These are phyloP conservation scores for Heloderma charlesbogerti DNA, from an alignment of 2,113 vertebrate genomes.

Conservation along the genomic window DNA sequence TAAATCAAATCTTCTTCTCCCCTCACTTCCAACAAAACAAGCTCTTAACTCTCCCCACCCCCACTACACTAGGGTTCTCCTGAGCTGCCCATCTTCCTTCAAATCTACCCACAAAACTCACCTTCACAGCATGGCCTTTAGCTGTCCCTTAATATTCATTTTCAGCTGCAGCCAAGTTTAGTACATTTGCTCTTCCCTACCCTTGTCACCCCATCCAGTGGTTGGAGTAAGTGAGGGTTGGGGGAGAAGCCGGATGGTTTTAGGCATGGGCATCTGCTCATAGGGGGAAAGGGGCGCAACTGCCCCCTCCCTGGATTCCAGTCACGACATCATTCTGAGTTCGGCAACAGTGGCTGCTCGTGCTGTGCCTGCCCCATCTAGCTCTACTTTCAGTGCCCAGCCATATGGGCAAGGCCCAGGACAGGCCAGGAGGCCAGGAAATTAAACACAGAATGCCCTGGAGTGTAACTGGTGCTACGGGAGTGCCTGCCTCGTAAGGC, in stretches of 20 bases:
- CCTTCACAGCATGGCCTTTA: not conserved
- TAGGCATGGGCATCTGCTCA: too few species aligned
- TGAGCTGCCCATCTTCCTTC: not conserved
- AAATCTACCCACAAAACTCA: not conserved
- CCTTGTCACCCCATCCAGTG: not conserved
- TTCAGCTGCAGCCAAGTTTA: not conserved
- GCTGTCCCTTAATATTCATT: not conserved
- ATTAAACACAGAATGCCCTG: too few species aligned
- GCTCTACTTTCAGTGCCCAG: too few species aligned
- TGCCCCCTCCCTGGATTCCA: too few species aligned
- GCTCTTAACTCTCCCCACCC: not conserved
- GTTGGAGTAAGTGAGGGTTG: not conserved
- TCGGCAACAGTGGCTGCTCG: too few species aligned
- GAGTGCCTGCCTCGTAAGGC: too few species aligned
- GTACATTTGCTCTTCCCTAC: not conserved
- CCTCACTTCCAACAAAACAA: not conserved
- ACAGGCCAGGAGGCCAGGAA: too few species aligned
- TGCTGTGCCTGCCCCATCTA: too few species aligned
- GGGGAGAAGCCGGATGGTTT: not conserved
- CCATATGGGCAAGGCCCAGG: too few species aligned
- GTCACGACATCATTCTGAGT: too few species aligned
- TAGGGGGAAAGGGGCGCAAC: too few species aligned
- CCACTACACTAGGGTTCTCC: constrained; percentile 9
- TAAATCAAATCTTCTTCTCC: not conserved
- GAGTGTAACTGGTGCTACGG: too few species aligned